phyloP scores from a whole-genome alignment of 2,113 vertebrate genomes.

The Hiodon alosoides region DNA sequence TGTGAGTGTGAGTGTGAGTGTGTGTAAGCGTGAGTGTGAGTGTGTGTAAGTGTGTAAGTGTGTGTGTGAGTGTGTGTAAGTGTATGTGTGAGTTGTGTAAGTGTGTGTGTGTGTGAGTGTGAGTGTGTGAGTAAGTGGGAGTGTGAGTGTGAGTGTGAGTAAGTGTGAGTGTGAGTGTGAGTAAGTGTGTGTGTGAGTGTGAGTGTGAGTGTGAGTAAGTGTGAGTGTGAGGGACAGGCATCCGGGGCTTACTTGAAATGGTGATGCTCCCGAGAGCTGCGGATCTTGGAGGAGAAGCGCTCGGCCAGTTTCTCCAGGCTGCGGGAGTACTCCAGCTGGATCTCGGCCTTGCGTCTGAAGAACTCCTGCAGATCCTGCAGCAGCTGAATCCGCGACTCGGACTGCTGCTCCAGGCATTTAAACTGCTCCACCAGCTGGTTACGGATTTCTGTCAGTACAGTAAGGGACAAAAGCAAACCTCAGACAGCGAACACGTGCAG shows the following conservation, averaged over 20 bases:
- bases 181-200: too few relatives aligned
- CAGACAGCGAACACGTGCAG: neutral
- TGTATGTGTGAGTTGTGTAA: too few relatives aligned
- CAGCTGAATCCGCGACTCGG: constrained; percentile 90
- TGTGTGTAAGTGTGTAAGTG: too few relatives aligned
- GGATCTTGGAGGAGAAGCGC: constrained; percentile 94
- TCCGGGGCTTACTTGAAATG: constrained; percentile 88
- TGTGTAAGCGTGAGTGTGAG: too few relatives aligned
- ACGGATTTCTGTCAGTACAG: constrained; percentile 78
- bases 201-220: too few relatives aligned
- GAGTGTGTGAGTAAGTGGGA: too few relatives aligned
- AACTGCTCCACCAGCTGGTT: constrained; percentile 96
- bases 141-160: too few relatives aligned
- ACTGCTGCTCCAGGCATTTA: constrained; percentile 97
- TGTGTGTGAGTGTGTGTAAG: too few relatives aligned
- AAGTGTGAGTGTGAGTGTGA: too few relatives aligned
- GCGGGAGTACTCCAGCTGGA: constrained; percentile 92
- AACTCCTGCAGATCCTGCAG: constrained; percentile 98
- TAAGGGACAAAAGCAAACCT: neutral
- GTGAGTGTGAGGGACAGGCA: too few relatives aligned
- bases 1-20: too few relatives aligned
- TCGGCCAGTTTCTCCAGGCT: constrained; percentile 96
- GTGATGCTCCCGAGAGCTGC: constrained; percentile 88
- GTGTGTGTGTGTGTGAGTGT: too few relatives aligned
- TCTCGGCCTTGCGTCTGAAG: constrained; percentile 93